Conservation (phyloP, 2,113 vertebrate genomes). For the Gymnorhina tibicen region DNA sequence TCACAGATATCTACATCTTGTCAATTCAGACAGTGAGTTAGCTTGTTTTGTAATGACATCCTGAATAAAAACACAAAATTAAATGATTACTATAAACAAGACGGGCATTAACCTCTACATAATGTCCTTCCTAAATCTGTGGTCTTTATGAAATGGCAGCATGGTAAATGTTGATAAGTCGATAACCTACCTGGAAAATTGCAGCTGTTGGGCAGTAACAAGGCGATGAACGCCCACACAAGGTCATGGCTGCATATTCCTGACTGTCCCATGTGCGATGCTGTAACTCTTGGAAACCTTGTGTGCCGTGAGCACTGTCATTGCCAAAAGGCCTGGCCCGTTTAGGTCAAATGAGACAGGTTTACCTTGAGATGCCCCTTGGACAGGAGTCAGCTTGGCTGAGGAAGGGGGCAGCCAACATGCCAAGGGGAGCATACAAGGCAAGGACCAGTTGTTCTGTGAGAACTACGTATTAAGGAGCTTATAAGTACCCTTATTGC, state of each 20-base stretch:
- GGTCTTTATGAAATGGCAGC: not conserved
- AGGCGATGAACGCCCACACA: not conserved
- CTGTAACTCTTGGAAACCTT: not conserved
- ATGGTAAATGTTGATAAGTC: not conserved
- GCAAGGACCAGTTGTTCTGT: not conserved
- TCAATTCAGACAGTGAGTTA: not conserved
- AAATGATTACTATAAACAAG: not conserved
- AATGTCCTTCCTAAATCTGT: not conserved
- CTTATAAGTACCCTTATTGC: not conserved
- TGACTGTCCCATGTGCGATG: fast-evolving
- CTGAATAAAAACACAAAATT: not conserved
- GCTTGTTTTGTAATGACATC: not conserved
- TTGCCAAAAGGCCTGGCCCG: not conserved
- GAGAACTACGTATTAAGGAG: not conserved
- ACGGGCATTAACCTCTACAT: not conserved
- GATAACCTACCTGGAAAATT: not conserved
- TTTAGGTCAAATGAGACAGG: not conserved
- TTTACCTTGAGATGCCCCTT: not conserved
- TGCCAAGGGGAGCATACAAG: not conserved
- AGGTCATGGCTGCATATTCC: fast-evolving
- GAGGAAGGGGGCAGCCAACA: not conserved
- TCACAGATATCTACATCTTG: not conserved
- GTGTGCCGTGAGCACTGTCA: not conserved
- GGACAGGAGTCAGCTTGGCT: not conserved
- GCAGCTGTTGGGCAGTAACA: not conserved